Percentiles rank a stretch among this genome's conserved stretches.
Evolutionary conservation across 1,140 invertebrate genomes (phyloP).

Genomic region (Penaeus japonicus): DNA sequence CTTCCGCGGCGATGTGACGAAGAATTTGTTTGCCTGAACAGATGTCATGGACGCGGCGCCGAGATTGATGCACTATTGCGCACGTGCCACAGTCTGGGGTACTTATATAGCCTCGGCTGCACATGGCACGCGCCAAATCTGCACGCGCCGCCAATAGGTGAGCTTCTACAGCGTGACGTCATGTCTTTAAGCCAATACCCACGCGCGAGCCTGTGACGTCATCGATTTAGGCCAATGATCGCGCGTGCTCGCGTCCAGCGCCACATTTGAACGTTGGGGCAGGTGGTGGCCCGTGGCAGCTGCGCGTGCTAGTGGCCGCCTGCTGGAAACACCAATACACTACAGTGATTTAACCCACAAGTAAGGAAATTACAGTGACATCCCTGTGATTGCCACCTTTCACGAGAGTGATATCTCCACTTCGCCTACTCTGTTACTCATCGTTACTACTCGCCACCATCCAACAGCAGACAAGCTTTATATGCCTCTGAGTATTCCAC

Average conservation of each 20-base stretch:
- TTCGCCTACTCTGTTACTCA: too few relatives aligned
- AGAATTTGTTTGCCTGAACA: not conserved
- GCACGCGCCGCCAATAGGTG: slow-evolving; percentile 46
- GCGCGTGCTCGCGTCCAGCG: slow-evolving; percentile 39
- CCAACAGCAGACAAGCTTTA: too few relatives aligned
- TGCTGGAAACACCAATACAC: not conserved
- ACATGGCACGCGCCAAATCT: slow-evolving; percentile 50
- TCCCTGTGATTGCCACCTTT: not conserved
- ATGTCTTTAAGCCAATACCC: not conserved
- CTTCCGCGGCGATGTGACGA: not conserved
- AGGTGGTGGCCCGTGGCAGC: slow-evolving; percentile 50
- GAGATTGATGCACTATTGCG: slow-evolving; percentile 55
- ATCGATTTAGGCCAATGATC: slow-evolving; percentile 35
- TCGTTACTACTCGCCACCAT: too few relatives aligned
- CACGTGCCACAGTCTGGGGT: slow-evolving; percentile 32
- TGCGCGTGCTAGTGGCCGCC: slow-evolving; percentile 23
- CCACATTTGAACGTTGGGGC: slow-evolving; percentile 55
- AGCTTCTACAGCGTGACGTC: slow-evolving; percentile 8
- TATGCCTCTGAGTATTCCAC: too few relatives aligned
- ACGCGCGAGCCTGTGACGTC: slow-evolving; percentile 2
- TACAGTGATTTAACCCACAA: slow-evolving; percentile 41
- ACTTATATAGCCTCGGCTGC: slow-evolving; percentile 51
- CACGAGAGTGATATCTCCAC: too few relatives aligned
- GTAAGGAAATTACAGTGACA: not conserved
- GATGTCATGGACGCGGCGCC: slow-evolving; percentile 28